A percentile compares a stretch with the other conserved stretches of the same genome.
These are phyloP conservation scores for Nemopilema nomurai DNA, from an alignment of 30 jellyfish, hydroid and myxozoan genomes.

Conservation along the genomic window DNA sequence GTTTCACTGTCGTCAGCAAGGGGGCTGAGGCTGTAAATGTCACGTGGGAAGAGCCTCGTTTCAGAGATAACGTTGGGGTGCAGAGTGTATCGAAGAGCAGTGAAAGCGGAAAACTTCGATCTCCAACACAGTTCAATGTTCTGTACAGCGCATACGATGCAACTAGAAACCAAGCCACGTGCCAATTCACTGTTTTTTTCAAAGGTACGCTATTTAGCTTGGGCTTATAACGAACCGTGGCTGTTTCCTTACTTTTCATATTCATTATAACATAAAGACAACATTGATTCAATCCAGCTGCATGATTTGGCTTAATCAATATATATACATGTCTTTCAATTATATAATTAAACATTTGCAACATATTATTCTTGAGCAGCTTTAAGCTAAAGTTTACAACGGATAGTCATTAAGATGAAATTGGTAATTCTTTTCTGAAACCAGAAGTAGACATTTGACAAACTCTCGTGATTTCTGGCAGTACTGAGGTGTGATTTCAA, in stretches of 20 bases:
- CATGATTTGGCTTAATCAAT: too few relatives aligned
- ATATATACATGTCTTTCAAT: too few relatives aligned
- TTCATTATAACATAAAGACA: too few relatives aligned
- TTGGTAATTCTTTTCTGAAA: too few relatives aligned
- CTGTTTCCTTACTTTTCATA: too few relatives aligned
- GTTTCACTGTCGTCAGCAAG: conserved; percentile 33
- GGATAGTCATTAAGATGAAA: too few relatives aligned
- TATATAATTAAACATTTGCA: too few relatives aligned
- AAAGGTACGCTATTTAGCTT: conserved; percentile 23
- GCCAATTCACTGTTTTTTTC: conserved; percentile 70
- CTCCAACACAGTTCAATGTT: conserved; percentile 51
- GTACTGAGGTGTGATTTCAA: conserved; percentile 38
- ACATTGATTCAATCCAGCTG: too few relatives aligned
- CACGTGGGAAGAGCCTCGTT: conserved; percentile 86
- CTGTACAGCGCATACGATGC: conserved; percentile 68
- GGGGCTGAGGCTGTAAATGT: conserved; percentile 52
- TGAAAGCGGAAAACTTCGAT: conserved; percentile 40
- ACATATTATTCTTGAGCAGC: too few relatives aligned
- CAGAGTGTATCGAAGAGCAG: conserved; percentile 10
- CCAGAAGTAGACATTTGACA: too few relatives aligned
- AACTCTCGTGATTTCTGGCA: background rate
- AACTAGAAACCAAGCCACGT: conserved; percentile 49
- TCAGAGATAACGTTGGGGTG: conserved; percentile 80
- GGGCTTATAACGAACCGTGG: too few relatives aligned
- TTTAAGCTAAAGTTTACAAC: too few relatives aligned